Percentiles rank a stretch among this genome's conserved stretches.
These are phyloP conservation scores for Xestia c-nigrum DNA, from an alignment of 2,888 invertebrate species.

Conservation along the genomic window DNA sequence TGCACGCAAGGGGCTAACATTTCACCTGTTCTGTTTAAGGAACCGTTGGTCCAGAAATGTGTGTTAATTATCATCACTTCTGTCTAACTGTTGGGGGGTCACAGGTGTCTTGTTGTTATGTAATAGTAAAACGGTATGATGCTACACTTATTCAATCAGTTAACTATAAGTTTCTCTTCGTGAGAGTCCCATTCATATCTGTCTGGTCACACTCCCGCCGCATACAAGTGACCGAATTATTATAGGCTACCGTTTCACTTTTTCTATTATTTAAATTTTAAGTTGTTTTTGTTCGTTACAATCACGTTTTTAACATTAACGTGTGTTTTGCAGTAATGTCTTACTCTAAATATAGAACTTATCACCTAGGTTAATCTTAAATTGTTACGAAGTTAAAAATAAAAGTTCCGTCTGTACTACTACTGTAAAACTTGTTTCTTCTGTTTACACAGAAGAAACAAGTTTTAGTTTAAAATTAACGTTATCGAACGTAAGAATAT, in stretches of 20 bases:
- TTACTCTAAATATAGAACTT: background rate
- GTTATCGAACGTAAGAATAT: background rate
- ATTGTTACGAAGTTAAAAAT: background rate
- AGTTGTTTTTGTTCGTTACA: background rate
- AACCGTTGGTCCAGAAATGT: background rate
- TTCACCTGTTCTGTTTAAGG: background rate
- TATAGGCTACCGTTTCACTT: conserved; percentile 34
- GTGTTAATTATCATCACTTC: background rate
- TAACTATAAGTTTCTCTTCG: conserved; percentile 33
- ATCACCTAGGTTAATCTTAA: background rate
- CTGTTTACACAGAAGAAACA: background rate
- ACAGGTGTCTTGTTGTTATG: background rate
- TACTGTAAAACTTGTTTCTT: background rate
- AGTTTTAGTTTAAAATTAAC: background rate
- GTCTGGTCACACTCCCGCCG: conserved; percentile 9
- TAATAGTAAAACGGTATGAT: conserved; percentile 10
- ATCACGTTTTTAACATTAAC: conserved; percentile 19
- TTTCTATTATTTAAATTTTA: conserved; percentile 11
- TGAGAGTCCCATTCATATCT: conserved; percentile 42
- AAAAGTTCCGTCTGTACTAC: background rate
- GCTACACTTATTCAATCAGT: conserved; percentile 28
- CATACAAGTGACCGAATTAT: conserved; percentile 46
- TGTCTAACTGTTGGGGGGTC: background rate
- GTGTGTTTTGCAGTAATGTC: background rate
- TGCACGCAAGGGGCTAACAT: background rate